Evolutionary conservation across 35 echinoderm and acorn worm genomes (phyloP).

Genomic region (Stichopus chloronotus): DNA sequence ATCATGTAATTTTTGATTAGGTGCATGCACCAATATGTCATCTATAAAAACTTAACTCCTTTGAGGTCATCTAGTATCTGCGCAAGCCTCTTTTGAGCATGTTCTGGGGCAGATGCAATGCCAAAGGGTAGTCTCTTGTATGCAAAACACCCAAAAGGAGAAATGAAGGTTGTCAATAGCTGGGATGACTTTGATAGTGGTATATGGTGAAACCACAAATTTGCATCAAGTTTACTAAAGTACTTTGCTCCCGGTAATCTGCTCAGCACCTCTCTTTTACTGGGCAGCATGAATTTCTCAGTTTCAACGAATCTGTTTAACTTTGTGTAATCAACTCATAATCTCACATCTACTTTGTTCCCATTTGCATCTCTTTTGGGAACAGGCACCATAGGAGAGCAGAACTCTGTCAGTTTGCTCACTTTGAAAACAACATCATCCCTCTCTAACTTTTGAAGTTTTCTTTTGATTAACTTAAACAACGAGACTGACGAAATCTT

Average conservation of each 20-base stretch:
- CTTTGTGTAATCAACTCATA: constrained; percentile 61
- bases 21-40: constrained; percentile 58
- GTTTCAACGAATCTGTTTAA: constrained; percentile 48
- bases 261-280: constrained; percentile 5
- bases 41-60: constrained; percentile 62
- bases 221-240: constrained; percentile 70
- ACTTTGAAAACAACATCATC: constrained; percentile 32
- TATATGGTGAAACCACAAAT: constrained; percentile 71
- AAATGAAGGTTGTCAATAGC: constrained; percentile 66
- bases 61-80: constrained; percentile 62
- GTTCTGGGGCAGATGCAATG: constrained; percentile 68
- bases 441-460: constrained; percentile 30
- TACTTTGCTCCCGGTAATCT: constrained; percentile 44
- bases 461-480: constrained; percentile 17
- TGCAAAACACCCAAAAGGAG: constrained; percentile 66
- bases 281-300: constrained; percentile 52
- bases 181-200: constrained; percentile 45
- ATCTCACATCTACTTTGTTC: constrained; percentile 8
- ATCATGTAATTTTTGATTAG: constrained; percentile 66
- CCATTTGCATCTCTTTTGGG: constrained; percentile 7
- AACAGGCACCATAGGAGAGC: constrained; percentile 39
- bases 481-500: constrained; percentile 40
- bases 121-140: constrained; percentile 52
- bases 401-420: constrained; percentile 44
- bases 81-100: constrained; percentile 57